Base-by-base conservation (phyloP, 2,888 invertebrate species). In the Dynastes hyllus region DNA sequence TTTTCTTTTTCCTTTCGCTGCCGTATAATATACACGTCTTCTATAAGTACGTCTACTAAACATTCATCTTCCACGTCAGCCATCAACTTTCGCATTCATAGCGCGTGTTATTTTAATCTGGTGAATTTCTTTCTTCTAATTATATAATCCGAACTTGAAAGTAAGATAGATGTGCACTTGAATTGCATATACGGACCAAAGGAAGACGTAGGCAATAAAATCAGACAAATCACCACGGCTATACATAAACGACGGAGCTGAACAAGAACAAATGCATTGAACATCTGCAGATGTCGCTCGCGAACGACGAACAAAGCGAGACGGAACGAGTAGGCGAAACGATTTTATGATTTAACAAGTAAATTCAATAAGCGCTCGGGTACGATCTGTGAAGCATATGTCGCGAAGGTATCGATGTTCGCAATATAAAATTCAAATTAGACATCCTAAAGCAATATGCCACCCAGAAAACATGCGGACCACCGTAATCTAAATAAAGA, bases 381-480 rank as follows among this genome's bases (percentile, higher is more conserved):
- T 45, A 45, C 11, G 45, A 11, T 8, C 45, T 8, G 45, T 8
- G 45, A 45, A 45, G 45, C 45, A 45, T 45, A 45, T 45, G 45
- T 45, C 45, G 45, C 45, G 27, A 58, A 53, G 11, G 37, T 50
- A 40, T 53, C 27, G 40, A 13, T 22, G 76, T 32, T 69, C 55
- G 66, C 67, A 55, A 77, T 77, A 67, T 67, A 77, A 77, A 67
- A 67, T 77, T 77, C 55, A 77, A 67, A 77, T 77, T 67, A 55
- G 66, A n/a, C 32, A 61, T 32, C 65, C 67, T 77, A 67, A 77
- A 37, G 53, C 50, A 40, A 55, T 66, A 55, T 67, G 77, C 77
- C 77, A 77, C 77, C 77, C 77, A 77, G 67, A 58, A 77, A 66
- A 22, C 53, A 8, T 40, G 50, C 11, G 27, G 76, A 76, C 76